phyloP scores from a whole-genome alignment of 1,140 invertebrate species.

The Akabosia matsudoensis region DNA sequence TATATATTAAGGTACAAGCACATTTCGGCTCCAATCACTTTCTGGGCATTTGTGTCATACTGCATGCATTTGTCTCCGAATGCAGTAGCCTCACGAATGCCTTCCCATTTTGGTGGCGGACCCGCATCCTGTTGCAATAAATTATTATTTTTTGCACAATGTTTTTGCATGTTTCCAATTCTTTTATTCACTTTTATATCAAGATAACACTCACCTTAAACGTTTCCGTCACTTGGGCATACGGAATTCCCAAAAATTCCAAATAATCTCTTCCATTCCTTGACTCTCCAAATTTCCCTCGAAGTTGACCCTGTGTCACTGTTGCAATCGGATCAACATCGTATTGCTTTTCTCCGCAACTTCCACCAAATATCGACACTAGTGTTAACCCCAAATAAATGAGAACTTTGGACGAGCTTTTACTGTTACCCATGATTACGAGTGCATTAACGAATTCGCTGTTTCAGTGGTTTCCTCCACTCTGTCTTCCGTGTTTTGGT shows the following conservation, averaged over 20 bases:
- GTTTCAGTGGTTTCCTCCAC: too few species aligned
- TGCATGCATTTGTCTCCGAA: constrained; percentile 34
- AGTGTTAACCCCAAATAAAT: too few species aligned
- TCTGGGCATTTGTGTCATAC: constrained; percentile 14
- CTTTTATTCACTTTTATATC: constrained; percentile 20
- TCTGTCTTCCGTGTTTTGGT: too few species aligned
- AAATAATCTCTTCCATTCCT: constrained; percentile 30
- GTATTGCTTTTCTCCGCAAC: not conserved
- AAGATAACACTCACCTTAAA: constrained; percentile 26
- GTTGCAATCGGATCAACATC: constrained; percentile 15
- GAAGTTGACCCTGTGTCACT: constrained; percentile 26
- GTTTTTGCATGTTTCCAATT: not conserved
- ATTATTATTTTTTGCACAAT: not conserved
- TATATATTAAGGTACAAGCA: constrained; percentile 27
- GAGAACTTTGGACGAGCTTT: not conserved
- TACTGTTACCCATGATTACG: too few species aligned
- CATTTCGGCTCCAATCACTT: constrained; percentile 29
- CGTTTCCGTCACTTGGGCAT: constrained; percentile 33
- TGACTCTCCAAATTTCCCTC: constrained; percentile 25
- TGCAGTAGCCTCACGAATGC: constrained; percentile 27
- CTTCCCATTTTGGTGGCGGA: constrained; percentile 34
- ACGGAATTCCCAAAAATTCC: constrained; percentile 38
- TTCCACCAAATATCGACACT: not conserved
- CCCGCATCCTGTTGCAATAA: constrained; percentile 25
- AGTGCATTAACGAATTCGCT: too few species aligned